Evolutionary conservation across 2,888 invertebrate species (phyloP), one percentile per base, ranked within the genome.

Genomic region (Sphaerophoria taeniata): DNA sequence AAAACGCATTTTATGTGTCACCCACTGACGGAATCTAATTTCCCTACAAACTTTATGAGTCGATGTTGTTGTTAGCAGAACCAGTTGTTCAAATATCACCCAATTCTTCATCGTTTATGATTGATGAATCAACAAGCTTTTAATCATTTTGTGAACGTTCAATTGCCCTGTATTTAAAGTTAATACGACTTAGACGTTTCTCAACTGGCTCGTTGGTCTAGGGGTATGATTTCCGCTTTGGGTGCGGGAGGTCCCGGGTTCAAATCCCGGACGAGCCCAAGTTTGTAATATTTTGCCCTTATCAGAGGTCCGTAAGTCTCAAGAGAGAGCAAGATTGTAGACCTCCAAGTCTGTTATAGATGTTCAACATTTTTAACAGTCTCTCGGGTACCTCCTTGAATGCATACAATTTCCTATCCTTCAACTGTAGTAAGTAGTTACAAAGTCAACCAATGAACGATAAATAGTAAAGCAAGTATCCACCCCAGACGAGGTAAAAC

Each of bases 151-250:
- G 24, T 24, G 24, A 24, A 24, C 24, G 24, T 24, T 24, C 24
- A 24, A 24, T 2, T 2, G 24, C 24, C 2, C 24, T 24, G 4
- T 12, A 4, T 11, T 9, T 43, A 11, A 43, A 7, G 2, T 43
- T 7, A 43, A 6, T 11, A 43, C 9, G 9, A 2, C 12, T 14
- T 12, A 5, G 11, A 53, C 4, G 14, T 16, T 9, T 16, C 5
- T 0, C 67, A 82, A 45, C 43, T 65, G 83, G 83, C 83, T 87
- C 82, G 75, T 79, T 82, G 87, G 83, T 79, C 82, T 83, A 87
- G 84, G 84, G 83, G 83, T 87, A 87, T 83, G 83, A 87, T 82
- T 87, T 84, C 83, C 82, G 79, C 78, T 82, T 83, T 73, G 79
- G 82, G 83, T 87, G 79, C 74, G 83, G 81, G 82, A 87, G 82